A percentile compares a stretch with the other conserved stretches of the same genome.
Conservation (phyloP, 2,888 invertebrate species). For the Cyclophora punctaria region DNA sequence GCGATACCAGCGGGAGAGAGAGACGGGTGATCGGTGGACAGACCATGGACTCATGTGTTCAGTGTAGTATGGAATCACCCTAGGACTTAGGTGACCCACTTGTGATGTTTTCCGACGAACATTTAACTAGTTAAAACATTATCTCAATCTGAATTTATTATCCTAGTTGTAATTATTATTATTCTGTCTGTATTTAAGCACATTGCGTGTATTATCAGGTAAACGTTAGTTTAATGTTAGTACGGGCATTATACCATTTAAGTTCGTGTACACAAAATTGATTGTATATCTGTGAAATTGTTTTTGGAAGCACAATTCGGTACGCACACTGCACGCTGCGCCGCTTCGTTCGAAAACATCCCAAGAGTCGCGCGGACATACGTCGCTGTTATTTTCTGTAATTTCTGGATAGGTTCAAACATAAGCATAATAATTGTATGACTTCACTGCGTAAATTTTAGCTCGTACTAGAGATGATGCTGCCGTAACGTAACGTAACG, state of each 20-base stretch:
- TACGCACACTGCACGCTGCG: constrained; percentile 33
- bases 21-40: constrained; percentile 36
- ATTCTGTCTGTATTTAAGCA: constrained; percentile 7
- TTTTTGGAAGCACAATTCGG: constrained; percentile 22
- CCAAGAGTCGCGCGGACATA: constrained; percentile 31
- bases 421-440: constrained; percentile 42
- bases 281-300: constrained; percentile 29
- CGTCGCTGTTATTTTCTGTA: constrained; percentile 16
- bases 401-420: constrained; percentile 40
- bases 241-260: constrained; percentile 7
- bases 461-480: constrained; percentile 49
- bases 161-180: no score
- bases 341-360: constrained; percentile 48
- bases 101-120: constrained; percentile 54
- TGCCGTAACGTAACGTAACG: constrained; percentile 31
- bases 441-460: constrained; percentile 58
- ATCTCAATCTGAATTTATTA: constrained; percentile 3
- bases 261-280: constrained; percentile 21
- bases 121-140: constrained; percentile 14
- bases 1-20: constrained; percentile 29
- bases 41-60: constrained; percentile 62
- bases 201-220: background rate
- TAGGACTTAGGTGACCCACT: constrained; percentile 39
- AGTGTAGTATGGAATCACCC: constrained; percentile 49
- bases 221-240: background rate